Conservation (phyloP, 2,113 vertebrate species). For the Gambusia holbrooki region DNA sequence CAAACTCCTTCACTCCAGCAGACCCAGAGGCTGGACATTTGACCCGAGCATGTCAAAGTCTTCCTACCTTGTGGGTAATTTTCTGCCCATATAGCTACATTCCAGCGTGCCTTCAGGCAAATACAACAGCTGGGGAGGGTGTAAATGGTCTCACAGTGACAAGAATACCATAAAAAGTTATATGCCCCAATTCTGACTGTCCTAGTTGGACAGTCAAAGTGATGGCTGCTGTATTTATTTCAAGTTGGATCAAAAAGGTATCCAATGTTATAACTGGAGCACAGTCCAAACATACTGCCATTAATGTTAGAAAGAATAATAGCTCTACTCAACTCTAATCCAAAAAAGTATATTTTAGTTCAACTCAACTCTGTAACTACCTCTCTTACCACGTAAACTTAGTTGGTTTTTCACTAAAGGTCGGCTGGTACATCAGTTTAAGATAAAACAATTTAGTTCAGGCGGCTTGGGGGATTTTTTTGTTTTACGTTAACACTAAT, state of each 20-base stretch:
- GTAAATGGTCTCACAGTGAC: constrained; percentile 48
- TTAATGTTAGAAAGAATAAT: background rate
- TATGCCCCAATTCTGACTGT: constrained; percentile 41
- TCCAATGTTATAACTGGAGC: background rate
- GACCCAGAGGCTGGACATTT: constrained; percentile 54
- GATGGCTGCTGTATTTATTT: constrained; percentile 15
- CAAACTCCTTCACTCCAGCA: constrained; percentile 43
- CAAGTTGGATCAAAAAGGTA: constrained; percentile 17
- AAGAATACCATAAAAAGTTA: constrained; percentile 39
- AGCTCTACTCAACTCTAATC: no score
- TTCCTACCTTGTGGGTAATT: constrained; percentile 36
- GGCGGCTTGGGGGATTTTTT: background rate
- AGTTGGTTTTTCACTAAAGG: background rate
- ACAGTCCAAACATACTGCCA: background rate
- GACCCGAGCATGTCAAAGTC: constrained; percentile 65
- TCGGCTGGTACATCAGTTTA: background rate
- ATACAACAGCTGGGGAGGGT: constrained; percentile 71
- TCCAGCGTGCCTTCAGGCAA: constrained; percentile 62
- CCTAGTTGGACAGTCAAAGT: constrained; percentile 20
- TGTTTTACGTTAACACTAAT: background rate
- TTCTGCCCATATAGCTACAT: constrained; percentile 67
- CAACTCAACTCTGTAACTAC: background rate
- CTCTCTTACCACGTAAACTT: background rate
- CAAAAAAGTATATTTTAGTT: background rate
- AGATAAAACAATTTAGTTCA: background rate